Base-by-base conservation (phyloP, 1,140 invertebrate species). In the Matsumurasca onukii region DNA sequence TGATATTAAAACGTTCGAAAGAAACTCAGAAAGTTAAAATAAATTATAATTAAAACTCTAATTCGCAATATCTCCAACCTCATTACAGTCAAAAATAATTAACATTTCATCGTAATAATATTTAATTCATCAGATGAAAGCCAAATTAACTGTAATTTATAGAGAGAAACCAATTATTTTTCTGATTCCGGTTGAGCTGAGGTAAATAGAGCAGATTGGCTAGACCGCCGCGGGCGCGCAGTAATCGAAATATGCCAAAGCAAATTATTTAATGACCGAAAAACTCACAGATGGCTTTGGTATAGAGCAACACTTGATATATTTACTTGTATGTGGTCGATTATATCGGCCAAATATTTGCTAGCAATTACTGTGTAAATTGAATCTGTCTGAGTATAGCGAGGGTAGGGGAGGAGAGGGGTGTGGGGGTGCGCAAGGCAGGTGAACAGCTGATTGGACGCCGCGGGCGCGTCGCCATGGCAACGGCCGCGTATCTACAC, bases 231-330 rank as follows among this genome's bases (percentile, higher is more conserved):
- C 55, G 55, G 55, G 55, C 15, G 13, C 55, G 22, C 25, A 59
- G 55, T 59, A 59, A 59, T 59, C 9, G 55, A 59, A 29, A 52
- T 52, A 52, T 52, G n/a, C 25, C 55, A 24, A 39, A 39, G 55
- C 15, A 24, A 52, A 52, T 63, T 63, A 65, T 65, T 31, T 31
- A 65, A 65, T 65, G 20, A 63, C 55, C 29, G 45, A 48, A 68
- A 34, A 68, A 68, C 27, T 66, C 20, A 59, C 12, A 52, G 24
- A 13, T 39, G 17, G 34, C 34, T 39, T 39, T 39, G 34, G 34
- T 17, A 5, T 5, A 17, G 5, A 17, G 5, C 34, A 17, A 5
- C 34, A 39, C 34, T 39, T 17, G 5, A 17, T 17, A 39, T 27
- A 27, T 59, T 59, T 59, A 17, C 5, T 39, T 39, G 17, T 17